These are phyloP conservation scores for Ceratina calcarata DNA, from an alignment of 1,140 invertebrate species.

Conservation along the genomic window DNA sequence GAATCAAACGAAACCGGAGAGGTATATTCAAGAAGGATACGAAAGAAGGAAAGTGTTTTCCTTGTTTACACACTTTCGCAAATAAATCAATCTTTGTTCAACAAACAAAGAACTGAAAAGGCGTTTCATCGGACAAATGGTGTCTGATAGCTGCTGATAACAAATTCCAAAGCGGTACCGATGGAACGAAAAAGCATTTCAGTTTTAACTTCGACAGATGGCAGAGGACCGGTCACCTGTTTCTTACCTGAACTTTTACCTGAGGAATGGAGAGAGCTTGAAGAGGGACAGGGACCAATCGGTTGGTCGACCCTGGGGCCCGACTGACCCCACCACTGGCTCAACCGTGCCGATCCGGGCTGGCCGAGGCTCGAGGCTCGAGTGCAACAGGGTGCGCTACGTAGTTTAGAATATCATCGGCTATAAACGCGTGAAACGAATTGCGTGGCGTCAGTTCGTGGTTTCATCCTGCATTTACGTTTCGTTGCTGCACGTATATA, in stretches of 20 bases:
- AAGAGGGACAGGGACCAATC: slow-evolving; percentile 52
- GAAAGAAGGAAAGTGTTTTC: no score
- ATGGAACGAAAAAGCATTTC: neutral
- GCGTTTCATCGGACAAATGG: no score
- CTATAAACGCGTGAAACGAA: slow-evolving; percentile 38
- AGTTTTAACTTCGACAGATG: slow-evolving; percentile 57
- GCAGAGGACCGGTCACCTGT: slow-evolving; percentile 67
- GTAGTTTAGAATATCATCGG: slow-evolving; percentile 53
- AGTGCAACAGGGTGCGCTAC: slow-evolving; percentile 48
- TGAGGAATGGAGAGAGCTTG: slow-evolving; percentile 36
- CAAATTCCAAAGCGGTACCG: slow-evolving; percentile 4
- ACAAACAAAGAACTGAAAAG: no score
- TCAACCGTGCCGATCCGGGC: neutral
- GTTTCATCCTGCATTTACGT: slow-evolving; percentile 14
- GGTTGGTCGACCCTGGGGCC: slow-evolving; percentile 51
- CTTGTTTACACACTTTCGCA: no score
- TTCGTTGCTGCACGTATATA: neutral
- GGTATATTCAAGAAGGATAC: no score
- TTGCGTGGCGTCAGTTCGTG: slow-evolving; percentile 6
- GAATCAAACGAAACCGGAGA: no score
- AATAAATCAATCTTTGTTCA: no score
- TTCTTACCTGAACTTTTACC: slow-evolving; percentile 69
- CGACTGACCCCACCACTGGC: slow-evolving; percentile 54
- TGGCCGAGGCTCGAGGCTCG: neutral
- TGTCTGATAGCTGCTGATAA: no score